Percentiles rank a stretch among this genome's conserved stretches.
Conservation (phyloP, 2,113 vertebrate genomes). For the Planiliza haematocheilus region DNA sequence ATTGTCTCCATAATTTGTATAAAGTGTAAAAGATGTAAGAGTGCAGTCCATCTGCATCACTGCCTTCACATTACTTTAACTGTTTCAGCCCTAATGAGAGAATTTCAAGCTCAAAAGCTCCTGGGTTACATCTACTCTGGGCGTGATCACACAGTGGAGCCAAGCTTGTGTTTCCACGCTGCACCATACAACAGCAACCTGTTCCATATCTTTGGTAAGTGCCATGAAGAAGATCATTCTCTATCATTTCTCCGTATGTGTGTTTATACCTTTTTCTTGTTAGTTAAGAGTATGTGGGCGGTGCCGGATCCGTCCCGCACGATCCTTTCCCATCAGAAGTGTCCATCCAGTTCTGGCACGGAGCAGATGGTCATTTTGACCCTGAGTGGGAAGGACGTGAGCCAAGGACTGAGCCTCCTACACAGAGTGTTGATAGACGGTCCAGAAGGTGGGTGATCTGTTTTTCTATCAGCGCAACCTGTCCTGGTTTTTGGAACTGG, state of each 20-base stretch:
- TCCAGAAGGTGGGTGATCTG: slow-evolving; percentile 53
- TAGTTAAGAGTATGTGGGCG: slow-evolving; percentile 75
- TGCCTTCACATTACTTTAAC: background rate
- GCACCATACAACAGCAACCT: slow-evolving; percentile 59
- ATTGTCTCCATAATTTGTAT: background rate
- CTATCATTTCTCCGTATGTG: background rate
- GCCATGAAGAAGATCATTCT: background rate
- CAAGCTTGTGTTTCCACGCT: slow-evolving; percentile 69
- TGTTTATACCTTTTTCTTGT: background rate
- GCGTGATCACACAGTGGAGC: slow-evolving; percentile 5
- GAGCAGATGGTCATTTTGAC: slow-evolving; percentile 81
- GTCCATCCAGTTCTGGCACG: slow-evolving; percentile 62
- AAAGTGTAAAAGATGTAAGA: background rate
- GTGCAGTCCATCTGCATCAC: background rate
- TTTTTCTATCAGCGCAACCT: slow-evolving; percentile 10
- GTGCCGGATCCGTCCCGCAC: slow-evolving; percentile 70
- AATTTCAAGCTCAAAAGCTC: slow-evolving; percentile 65
- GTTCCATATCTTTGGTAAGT: slow-evolving; percentile 73
- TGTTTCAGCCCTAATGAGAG: slow-evolving; percentile 78
- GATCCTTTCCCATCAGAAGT: slow-evolving; percentile 61
- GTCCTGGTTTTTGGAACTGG: background rate
- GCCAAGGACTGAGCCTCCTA: slow-evolving; percentile 67
- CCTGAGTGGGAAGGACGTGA: slow-evolving; percentile 72
- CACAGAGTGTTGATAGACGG: slow-evolving; percentile 55
- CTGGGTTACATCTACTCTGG: slow-evolving; percentile 26